Base-by-base conservation (phyloP, 1,140 invertebrate species). In the Drosophila eugracilis region DNA sequence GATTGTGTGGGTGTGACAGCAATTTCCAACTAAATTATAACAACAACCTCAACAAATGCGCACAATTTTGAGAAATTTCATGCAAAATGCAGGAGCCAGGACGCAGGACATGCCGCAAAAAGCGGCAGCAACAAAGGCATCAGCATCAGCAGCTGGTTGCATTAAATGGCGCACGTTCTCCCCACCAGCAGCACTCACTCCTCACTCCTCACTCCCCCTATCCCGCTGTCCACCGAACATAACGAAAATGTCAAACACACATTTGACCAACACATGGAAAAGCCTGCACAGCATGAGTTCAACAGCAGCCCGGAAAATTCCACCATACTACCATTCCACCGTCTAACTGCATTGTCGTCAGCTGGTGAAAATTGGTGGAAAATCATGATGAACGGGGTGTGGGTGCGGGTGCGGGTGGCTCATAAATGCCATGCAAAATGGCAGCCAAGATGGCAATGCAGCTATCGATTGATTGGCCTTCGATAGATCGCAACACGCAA, bases 181-280 rank as follows among this genome's bases (percentile, higher is more conserved):
- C 30, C 55, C 30, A 36, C 37, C 26, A 30, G 42, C 21, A 9
- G 22, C 22, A 0, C n/a, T 2, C 12, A n/a, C 5, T 14, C 17
- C 39, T 1, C 39, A 49, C 17, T 42, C 26, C 19, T 22, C 19
- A 0, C 0, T n/a, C 14, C 3, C 21, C 22, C 14, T 3, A 14
- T 10, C 45, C 21, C 53, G 15, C 41, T 15, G 3, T 28, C 55
- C 70, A 52, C 26, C 42, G 69, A 86, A 85, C 81, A 85, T 80
- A 85, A 80, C 77, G 81, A 85, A 85, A 85, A 85, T 85, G 81
- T 85, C 81, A 85, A 86, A 80, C 55, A 77, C 81, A 85, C 81
- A 80, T 86, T 86, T 86, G 81, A 74, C 81, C 81, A 86, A 57
- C 63, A 67, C 60, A 67, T 50, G 60, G 28, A 21, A 41, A 66